Evolutionary conservation across 37 sponge, comb jelly and placozoan species (phyloP).

Genomic region (Axinella damicornis): DNA sequence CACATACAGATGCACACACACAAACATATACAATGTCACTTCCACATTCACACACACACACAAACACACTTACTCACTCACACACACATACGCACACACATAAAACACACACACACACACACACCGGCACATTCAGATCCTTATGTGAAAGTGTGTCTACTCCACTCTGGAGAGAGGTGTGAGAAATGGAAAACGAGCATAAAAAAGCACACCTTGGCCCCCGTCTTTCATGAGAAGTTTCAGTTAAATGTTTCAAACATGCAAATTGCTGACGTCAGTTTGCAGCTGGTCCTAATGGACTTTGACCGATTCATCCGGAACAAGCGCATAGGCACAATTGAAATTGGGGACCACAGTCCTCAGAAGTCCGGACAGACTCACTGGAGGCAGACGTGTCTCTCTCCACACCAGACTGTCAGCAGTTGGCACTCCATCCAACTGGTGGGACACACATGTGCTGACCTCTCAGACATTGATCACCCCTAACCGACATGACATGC

Average conservation of each 20-base stretch:
- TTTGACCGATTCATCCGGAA: slow-evolving; percentile 46
- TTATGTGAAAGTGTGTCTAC: slow-evolving; percentile 67
- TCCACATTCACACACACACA: too few species aligned
- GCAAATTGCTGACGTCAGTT: slow-evolving; percentile 17
- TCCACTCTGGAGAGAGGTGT: slow-evolving; percentile 26
- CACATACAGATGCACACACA: too few species aligned
- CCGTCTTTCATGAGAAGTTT: slow-evolving; percentile 73
- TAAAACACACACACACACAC: too few species aligned
- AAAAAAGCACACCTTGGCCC: slow-evolving; percentile 61
- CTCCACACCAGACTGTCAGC: slow-evolving; percentile 29
- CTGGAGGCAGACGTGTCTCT: slow-evolving; percentile 52
- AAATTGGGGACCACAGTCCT: slow-evolving; percentile 15
- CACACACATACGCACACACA: too few species aligned
- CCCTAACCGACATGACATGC: too few species aligned
- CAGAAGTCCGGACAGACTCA: slow-evolving; percentile 30
- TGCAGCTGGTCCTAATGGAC: slow-evolving; percentile 51
- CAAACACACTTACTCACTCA: too few species aligned
- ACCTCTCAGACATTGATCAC: too few species aligned
- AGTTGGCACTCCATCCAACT: slow-evolving; percentile 48
- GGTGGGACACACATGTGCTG: neutral
- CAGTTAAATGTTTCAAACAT: slow-evolving; percentile 56
- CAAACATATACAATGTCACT: too few species aligned
- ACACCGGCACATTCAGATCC: too few species aligned
- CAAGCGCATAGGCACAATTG: slow-evolving; percentile 38
- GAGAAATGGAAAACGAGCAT: slow-evolving; percentile 65